Conservation (phyloP, 2,113 vertebrate species). For the Cyanistes caeruleus region DNA sequence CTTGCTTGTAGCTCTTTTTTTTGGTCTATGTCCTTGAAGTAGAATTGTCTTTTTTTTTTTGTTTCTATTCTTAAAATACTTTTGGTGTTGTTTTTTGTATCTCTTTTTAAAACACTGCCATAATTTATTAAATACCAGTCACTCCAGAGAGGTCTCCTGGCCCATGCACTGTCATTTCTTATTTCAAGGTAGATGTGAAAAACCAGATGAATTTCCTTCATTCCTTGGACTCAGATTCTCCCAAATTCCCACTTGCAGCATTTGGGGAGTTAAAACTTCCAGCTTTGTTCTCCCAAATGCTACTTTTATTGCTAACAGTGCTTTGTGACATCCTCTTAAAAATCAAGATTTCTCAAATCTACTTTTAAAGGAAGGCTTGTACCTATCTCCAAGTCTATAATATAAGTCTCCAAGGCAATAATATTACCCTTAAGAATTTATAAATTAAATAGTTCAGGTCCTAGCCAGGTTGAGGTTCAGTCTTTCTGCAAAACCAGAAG, state of each 20-base stretch:
- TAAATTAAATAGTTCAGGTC: background rate
- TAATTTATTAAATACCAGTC: background rate
- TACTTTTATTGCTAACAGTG: background rate
- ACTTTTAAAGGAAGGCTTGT: background rate
- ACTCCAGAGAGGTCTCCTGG: background rate
- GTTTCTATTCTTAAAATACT: background rate
- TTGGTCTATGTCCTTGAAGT: background rate
- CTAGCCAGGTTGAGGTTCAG: background rate
- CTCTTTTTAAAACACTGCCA: background rate
- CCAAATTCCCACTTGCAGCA: accelerated
- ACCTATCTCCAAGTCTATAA: background rate
- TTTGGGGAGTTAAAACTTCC: background rate
- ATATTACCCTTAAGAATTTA: background rate
- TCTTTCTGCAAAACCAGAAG: background rate
- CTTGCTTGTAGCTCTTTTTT: background rate
- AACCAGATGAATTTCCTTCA: background rate
- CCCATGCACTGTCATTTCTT: background rate
- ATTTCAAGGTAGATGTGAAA: background rate
- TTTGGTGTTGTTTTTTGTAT: background rate
- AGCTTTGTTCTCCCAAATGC: background rate
- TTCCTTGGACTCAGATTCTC: background rate
- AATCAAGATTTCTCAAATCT: background rate
- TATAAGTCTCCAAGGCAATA: background rate
- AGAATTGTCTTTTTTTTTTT: accelerated
- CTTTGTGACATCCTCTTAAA: background rate